phyloP scores from a whole-genome alignment of 2,113 vertebrate genomes.

The Pseudopipra pipra region DNA sequence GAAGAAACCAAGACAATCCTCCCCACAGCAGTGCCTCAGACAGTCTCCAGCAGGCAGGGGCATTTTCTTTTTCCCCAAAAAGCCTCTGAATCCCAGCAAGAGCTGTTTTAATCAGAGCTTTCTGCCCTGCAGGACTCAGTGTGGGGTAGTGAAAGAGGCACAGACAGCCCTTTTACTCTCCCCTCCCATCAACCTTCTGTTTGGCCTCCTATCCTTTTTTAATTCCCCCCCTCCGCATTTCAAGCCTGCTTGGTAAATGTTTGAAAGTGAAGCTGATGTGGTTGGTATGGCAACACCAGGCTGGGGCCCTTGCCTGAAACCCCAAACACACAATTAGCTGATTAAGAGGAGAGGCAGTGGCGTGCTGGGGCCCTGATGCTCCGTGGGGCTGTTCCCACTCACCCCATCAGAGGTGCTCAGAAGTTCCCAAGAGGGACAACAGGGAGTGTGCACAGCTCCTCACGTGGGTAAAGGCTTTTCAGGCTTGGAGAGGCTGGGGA shows the following conservation, averaged over 20 bases:
- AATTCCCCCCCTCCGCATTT: neutral
- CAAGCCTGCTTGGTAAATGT: conserved; percentile 38
- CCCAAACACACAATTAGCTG: conserved; percentile 65
- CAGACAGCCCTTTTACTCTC: conserved; percentile 41
- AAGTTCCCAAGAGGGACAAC: neutral
- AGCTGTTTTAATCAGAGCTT: conserved; percentile 48
- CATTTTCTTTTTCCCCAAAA: conserved; percentile 24
- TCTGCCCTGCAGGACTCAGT: conserved; percentile 31
- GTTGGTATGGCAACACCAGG: conserved; percentile 63
- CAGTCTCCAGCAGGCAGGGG: conserved; percentile 18
- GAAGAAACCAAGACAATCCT: neutral
- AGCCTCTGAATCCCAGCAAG: conserved; percentile 45
- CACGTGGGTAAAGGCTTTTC: neutral
- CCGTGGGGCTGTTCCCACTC: neutral
- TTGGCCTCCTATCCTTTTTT: conserved; percentile 29
- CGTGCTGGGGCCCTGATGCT: neutral
- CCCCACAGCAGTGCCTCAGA: neutral
- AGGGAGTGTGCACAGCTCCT: neutral
- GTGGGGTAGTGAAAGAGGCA: neutral
- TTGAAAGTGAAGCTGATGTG: conserved; percentile 50
- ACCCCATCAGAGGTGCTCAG: neutral
- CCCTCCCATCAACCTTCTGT: conserved; percentile 30
- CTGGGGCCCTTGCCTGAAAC: conserved; percentile 54
- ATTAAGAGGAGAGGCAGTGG: conserved; percentile 5
- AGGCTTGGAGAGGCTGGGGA: neutral